Base-by-base conservation (phyloP, 2,888 invertebrate genomes). In the Priocnemis perturbator region DNA sequence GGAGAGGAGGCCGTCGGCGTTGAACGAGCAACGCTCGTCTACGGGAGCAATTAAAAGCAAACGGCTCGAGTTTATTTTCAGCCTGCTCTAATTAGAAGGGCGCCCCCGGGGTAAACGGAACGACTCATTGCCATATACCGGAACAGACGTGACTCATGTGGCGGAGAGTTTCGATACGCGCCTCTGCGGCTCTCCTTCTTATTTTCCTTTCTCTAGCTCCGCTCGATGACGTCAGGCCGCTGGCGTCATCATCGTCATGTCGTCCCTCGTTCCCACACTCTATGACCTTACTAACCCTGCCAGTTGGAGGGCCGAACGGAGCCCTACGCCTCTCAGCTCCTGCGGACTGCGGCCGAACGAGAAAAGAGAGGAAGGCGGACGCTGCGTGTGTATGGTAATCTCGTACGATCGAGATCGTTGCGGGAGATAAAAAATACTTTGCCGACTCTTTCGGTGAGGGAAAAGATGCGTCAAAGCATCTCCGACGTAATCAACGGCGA, bases 11-110 rank as follows among this genome's bases (percentile, higher is more conserved):
- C n/a, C 26, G 26, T 26, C 26, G 26, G 26, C 26, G 37, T 37
- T 37, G 11, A 37, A 11, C 37, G 37, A 37, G 37, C 37, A 9
- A 37, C 11, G 37, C 37, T 71, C 81, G 85, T 86, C 85, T 87
- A 81, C 82, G 77, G 67, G 73, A 77, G 85, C 85, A 88, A 88
- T 88, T 88, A 88, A 86, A 83, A 81, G 80, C 76, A 80, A 78
- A 77, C 79, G 23, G 79, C 71, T 78, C 78, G 77, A 81, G 85
- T 84, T 87, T 86, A 85, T 87, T 87, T 87, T 86, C 77, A 86
- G 86, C 84, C 78, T 79, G 82, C 78, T 83, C 82, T 82, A 86
- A 87, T 87, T 86, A 83, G 81, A 83, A 77, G 81, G 81, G 80
- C 77, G 82, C 77, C 74, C 79, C 69, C 37, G 71, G 79, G 76